A percentile compares a stretch with the other conserved stretches of the same genome.
These are phyloP conservation scores for Nautilus pompilius DNA, from an alignment of 1,140 invertebrate species.

Conservation along the genomic window DNA sequence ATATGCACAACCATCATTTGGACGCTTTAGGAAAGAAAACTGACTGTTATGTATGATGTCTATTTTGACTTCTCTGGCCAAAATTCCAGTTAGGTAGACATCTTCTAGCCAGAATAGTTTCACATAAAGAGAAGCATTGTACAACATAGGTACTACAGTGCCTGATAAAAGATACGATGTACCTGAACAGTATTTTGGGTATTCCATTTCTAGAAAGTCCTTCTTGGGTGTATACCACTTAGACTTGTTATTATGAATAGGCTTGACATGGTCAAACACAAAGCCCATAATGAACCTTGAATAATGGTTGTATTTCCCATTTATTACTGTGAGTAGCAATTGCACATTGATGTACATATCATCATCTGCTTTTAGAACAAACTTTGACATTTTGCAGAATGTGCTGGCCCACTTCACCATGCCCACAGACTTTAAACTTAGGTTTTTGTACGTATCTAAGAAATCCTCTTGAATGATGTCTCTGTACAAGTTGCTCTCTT, in stretches of 20 bases:
- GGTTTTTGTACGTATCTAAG: slow-evolving; percentile 73
- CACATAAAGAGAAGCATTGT: slow-evolving; percentile 26
- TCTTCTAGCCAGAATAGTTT: slow-evolving; percentile 52
- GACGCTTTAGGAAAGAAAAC: slow-evolving; percentile 15
- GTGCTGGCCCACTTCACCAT: slow-evolving; percentile 73
- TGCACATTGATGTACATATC: slow-evolving; percentile 58
- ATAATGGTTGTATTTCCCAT: slow-evolving; percentile 3
- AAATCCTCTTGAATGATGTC: slow-evolving; percentile 80
- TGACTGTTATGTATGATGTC: slow-evolving; percentile 10
- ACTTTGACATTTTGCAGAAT: slow-evolving; percentile 61
- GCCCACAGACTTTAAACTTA: slow-evolving; percentile 83
- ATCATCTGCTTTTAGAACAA: slow-evolving; percentile 58
- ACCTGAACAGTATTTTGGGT: slow-evolving; percentile 50
- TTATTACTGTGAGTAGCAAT: slow-evolving; percentile 11
- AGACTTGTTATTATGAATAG: slow-evolving; percentile 36
- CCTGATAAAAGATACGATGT: slow-evolving; percentile 50
- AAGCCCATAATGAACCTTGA: slow-evolving; percentile 25
- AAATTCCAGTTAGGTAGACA: slow-evolving; percentile 52
- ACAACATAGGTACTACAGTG: slow-evolving; percentile 33
- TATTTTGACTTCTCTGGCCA: slow-evolving; percentile 22
- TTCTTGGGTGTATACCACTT: slow-evolving; percentile 55
- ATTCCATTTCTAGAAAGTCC: slow-evolving; percentile 41
- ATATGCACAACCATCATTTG: slow-evolving; percentile 21
- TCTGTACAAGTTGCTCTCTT: slow-evolving; percentile 62
- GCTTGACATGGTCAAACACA: slow-evolving; percentile 20